A percentile compares a stretch with the other conserved stretches of the same genome.
Conservation (phyloP, 2,888 invertebrate genomes). For the Crepidodera aurea region DNA sequence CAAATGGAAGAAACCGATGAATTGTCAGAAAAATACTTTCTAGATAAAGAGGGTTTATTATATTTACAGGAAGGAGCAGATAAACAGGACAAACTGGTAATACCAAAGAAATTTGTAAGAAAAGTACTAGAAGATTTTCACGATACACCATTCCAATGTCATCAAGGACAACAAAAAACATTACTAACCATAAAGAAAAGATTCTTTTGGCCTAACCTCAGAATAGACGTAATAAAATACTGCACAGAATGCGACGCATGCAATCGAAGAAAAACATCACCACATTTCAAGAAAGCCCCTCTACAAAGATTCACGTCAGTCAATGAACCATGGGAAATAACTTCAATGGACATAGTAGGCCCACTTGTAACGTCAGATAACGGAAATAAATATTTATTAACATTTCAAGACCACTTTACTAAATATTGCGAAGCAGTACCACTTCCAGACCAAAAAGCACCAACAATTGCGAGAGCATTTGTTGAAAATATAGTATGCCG, state of each 20-base stretch:
- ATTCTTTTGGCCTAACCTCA: constrained; percentile 47
- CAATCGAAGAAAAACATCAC: constrained; percentile 42
- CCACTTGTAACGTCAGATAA: constrained; percentile 39
- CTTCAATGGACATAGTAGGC: constrained; percentile 48
- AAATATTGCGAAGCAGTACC: constrained; percentile 48
- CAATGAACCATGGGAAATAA: constrained; percentile 40
- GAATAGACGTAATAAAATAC: constrained; percentile 41
- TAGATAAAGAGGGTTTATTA: constrained; percentile 20
- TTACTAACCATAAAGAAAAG: constrained; percentile 34
- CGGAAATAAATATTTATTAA: constrained; percentile 49
- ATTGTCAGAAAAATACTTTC: constrained; percentile 3
- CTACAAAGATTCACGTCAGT: constrained; percentile 40
- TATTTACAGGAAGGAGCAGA: not conserved
- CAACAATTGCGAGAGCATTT: constrained; percentile 45
- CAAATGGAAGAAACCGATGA: constrained; percentile 10
- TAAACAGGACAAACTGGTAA: constrained; percentile 16
- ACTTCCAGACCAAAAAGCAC: constrained; percentile 45
- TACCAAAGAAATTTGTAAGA: constrained; percentile 9
- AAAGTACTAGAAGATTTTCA: constrained; percentile 36
- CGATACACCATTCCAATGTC: constrained; percentile 42
- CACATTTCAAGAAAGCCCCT: constrained; percentile 38
- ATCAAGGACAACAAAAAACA: constrained; percentile 49
- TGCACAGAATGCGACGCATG: constrained; percentile 44
- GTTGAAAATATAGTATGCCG: constrained; percentile 43
- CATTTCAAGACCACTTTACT: constrained; percentile 46